These are phyloP conservation scores for Oryzias curvinotus DNA, from an alignment of 2,113 vertebrate species.

Conservation along the genomic window DNA sequence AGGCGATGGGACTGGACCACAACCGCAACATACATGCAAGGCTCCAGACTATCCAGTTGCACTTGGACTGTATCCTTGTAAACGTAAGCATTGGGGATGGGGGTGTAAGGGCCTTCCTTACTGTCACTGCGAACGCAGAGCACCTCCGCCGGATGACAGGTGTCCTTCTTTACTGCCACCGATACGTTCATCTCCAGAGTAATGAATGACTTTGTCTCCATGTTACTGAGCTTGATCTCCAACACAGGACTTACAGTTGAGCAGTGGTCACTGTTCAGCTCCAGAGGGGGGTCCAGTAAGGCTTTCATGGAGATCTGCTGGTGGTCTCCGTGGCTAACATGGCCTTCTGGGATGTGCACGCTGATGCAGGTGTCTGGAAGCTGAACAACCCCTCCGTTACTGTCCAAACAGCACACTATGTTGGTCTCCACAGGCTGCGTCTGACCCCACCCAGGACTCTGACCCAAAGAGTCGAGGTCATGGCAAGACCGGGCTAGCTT, in stretches of 20 bases:
- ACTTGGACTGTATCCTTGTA: slow-evolving; percentile 91
- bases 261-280: slow-evolving; percentile 89
- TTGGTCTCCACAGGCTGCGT: slow-evolving; percentile 94
- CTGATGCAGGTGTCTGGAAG: slow-evolving; percentile 93
- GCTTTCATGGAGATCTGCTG: slow-evolving; percentile 96
- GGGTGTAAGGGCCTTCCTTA: slow-evolving; percentile 88
- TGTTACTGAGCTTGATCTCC: slow-evolving; percentile 92
- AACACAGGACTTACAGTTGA: slow-evolving; percentile 89
- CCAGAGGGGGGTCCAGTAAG: slow-evolving; percentile 90
- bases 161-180: slow-evolving; percentile 81
- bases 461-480: slow-evolving; percentile 89
- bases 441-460: slow-evolving; percentile 97
- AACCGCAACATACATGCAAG: slow-evolving; percentile 89
- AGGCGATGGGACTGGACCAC: slow-evolving; percentile 84
- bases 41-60: slow-evolving; percentile 89
- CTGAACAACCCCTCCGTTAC: slow-evolving; percentile 87
- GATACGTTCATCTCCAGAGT: slow-evolving; percentile 89
- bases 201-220: slow-evolving; percentile 88
- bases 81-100: slow-evolving; percentile 79
- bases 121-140: slow-evolving; percentile 87
- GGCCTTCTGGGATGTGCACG: slow-evolving; percentile 88
- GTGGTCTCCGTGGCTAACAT: slow-evolving; percentile 83
- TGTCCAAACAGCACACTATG: slow-evolving; percentile 90
- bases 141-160: slow-evolving; percentile 79
- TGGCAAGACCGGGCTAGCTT: slow-evolving; percentile 95